Evolutionary conservation across 2,797 vertebrate genomes (phyloP).

Genomic region (Astyanax mexicanus): DNA sequence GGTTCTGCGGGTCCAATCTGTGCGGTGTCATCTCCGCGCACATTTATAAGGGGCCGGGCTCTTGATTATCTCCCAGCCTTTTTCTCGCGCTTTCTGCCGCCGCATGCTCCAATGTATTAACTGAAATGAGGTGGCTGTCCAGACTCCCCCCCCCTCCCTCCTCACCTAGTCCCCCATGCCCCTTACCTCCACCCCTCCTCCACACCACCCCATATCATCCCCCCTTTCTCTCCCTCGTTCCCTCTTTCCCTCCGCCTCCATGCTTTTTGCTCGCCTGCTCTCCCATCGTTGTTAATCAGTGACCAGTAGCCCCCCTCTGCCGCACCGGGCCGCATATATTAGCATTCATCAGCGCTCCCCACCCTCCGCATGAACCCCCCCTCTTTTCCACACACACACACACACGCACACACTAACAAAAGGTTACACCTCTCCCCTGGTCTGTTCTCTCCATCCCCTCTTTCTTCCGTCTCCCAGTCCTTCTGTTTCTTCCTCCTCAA

Average conservation of each 20-base stretch:
- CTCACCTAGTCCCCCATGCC: no score
- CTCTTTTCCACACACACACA: no score
- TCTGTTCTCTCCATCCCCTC: conserved; percentile 38
- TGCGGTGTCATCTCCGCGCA: conserved; percentile 90
- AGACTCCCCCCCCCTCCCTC: conserved; percentile 87
- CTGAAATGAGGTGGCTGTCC: conserved; percentile 94
- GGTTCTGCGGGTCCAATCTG: conserved; percentile 92
- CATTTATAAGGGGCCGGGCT: conserved; percentile 84
- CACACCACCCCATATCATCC: no score
- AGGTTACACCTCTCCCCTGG: conserved; percentile 68
- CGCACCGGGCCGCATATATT: conserved; percentile 76
- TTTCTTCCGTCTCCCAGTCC: conserved; percentile 33
- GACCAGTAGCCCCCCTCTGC: conserved; percentile 62
- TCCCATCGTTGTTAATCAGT: conserved; percentile 80
- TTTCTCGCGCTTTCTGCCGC: conserved; percentile 77
- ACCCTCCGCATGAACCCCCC: conserved; percentile 54
- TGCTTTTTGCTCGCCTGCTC: no score
- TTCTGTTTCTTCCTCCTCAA: conserved; percentile 28
- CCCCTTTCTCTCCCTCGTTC: conserved; percentile 70
- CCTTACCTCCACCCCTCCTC: conserved; percentile 65
- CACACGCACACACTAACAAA: conserved; percentile 72
- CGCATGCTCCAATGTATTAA: conserved; percentile 88
- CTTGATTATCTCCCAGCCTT: conserved; percentile 89
- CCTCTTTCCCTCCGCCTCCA: conserved; percentile 69
- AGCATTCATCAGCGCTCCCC: conserved; percentile 76